Evolutionary conservation across 2,888 invertebrate genomes (phyloP).

Genomic region (Elegia similella): DNA sequence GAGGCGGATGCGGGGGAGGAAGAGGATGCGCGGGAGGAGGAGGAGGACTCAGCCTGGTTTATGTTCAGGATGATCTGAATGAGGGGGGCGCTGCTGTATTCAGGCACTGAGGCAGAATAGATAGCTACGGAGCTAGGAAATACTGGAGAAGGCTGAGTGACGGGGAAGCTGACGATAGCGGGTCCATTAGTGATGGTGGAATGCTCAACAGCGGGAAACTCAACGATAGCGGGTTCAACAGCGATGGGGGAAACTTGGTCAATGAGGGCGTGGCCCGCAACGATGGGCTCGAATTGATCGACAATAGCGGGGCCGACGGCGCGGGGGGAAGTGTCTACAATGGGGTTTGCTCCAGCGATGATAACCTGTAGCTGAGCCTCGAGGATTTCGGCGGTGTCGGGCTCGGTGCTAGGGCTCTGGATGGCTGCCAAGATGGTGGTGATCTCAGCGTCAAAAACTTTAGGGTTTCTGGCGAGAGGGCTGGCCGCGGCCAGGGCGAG

Average conservation of each 20-base stretch:
- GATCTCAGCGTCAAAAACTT: conserved; percentile 30
- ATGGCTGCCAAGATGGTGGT: conserved; percentile 49
- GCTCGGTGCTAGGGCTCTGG: conserved; percentile 53
- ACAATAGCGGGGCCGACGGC: conserved; percentile 23
- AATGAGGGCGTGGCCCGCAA: conserved; percentile 25
- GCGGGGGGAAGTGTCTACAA: conserved; percentile 30
- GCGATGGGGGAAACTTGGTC: conserved; percentile 19
- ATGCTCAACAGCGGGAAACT: conserved; percentile 22
- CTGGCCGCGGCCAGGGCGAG: conserved; percentile 46
- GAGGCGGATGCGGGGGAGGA: no score
- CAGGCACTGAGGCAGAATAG: conserved; percentile 14
- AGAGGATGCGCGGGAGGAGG: no score
- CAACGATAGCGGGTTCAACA: conserved; percentile 22
- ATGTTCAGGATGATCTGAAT: conserved; percentile 46
- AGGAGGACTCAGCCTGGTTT: conserved; percentile 23
- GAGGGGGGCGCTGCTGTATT: conserved; percentile 31
- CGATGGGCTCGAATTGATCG: conserved; percentile 27
- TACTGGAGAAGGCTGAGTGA: conserved; percentile 24
- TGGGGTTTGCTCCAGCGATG: conserved; percentile 32
- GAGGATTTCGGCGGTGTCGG: conserved; percentile 45
- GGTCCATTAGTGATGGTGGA: conserved; percentile 13
- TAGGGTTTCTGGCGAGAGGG: conserved; percentile 33
- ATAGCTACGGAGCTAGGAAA: conserved; percentile 19
- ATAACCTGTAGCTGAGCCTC: conserved; percentile 41
- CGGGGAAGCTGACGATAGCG: no score